These are phyloP conservation scores for Xanthia icteritia DNA, from an alignment of 2,888 invertebrate species.

Conservation along the genomic window DNA sequence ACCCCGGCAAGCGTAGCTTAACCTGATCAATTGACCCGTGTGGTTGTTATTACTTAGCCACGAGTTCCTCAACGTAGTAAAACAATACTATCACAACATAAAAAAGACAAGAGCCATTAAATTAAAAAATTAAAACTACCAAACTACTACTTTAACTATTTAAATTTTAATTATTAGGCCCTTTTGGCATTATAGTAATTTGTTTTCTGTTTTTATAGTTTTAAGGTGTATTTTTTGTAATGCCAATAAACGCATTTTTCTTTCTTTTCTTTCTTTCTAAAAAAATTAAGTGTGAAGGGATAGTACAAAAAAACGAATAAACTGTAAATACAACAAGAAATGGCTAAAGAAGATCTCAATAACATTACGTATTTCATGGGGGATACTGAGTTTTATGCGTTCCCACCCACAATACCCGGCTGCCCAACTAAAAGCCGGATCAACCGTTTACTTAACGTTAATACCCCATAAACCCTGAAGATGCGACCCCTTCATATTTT, in stretches of 20 bases:
- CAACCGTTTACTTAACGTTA: conserved; percentile 56
- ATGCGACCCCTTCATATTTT: conserved; percentile 54
- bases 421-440: conserved; percentile 46
- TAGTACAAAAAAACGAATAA: conserved; percentile 6
- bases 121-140: too few species aligned
- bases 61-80: too few species aligned
- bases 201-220: too few species aligned
- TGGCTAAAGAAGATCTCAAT: conserved; percentile 14
- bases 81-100: not conserved
- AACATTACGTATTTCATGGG: conserved; percentile 26
- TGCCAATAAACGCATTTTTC: too few species aligned
- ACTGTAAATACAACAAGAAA: not conserved
- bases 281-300: not conserved
- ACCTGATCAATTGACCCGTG: too few species aligned
- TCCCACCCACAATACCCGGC: conserved; percentile 17
- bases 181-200: too few species aligned
- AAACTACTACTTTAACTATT: too few species aligned
- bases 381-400: conserved; percentile 44
- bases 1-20: too few species aligned
- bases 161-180: too few species aligned
- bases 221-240: too few species aligned
- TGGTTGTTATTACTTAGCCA: too few species aligned
- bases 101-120: not conserved
- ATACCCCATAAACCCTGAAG: conserved; percentile 48
- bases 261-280: too few species aligned